Evolutionary conservation across 2,113 vertebrate genomes (phyloP).

Genomic region (Notiomystis cincta): DNA sequence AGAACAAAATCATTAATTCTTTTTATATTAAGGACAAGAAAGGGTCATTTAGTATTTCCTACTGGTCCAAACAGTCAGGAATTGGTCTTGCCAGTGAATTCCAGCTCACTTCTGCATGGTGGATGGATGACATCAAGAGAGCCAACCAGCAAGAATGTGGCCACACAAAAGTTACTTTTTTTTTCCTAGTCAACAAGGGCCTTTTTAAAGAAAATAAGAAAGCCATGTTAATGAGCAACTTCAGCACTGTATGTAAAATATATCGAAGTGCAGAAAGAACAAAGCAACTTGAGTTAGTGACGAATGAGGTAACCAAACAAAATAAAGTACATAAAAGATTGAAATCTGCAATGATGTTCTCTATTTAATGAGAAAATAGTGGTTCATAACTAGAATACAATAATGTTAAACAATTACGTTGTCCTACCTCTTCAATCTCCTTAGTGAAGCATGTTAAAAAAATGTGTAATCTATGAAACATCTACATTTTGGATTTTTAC

Average conservation of each 20-base stretch:
- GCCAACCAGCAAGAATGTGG: neutral
- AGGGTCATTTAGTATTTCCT: neutral
- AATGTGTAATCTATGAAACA: conserved; percentile 81
- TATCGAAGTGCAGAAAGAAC: conserved; percentile 16
- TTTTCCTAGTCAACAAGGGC: neutral
- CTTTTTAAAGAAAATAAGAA: neutral
- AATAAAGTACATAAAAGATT: conserved; percentile 22
- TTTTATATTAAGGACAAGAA: neutral
- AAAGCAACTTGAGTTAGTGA: conserved; percentile 37
- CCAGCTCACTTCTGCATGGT: neutral
- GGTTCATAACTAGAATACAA: conserved; percentile 42
- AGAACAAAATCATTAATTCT: neutral
- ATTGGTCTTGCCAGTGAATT: neutral
- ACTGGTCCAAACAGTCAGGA: neutral
- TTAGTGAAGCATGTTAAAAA: conserved; percentile 87
- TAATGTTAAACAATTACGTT: conserved; percentile 62
- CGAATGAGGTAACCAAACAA: conserved; percentile 57
- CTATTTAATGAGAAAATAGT: conserved; percentile 47
- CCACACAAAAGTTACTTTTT: neutral
- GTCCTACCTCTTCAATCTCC: conserved; percentile 97
- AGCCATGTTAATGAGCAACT: neutral
- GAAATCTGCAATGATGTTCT: conserved; percentile 15
- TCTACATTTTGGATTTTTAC: neutral
- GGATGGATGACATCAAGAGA: neutral
- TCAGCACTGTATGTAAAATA: neutral